Percentiles rank a stretch among this genome's conserved stretches.
Evolutionary conservation across 2,888 invertebrate genomes (phyloP).

Genomic region (Caenorhabditis japonica): DNA sequence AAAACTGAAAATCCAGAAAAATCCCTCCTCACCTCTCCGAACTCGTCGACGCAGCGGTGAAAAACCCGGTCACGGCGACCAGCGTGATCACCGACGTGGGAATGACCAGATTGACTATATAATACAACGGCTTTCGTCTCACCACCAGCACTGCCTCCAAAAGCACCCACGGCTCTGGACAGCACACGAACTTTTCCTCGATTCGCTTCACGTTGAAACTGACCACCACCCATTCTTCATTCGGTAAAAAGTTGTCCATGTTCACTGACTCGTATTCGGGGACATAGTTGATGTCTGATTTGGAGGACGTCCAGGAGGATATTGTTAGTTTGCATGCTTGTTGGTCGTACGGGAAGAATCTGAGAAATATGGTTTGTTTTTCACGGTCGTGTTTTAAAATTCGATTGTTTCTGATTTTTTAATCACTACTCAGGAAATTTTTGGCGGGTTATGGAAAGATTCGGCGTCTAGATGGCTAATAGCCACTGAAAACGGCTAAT

Average conservation of each 20-base stretch:
- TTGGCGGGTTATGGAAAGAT: too few species aligned
- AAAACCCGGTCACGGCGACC: conserved; percentile 78
- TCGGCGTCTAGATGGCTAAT: too few species aligned
- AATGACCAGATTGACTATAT: conserved; percentile 74
- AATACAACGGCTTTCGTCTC: conserved; percentile 74
- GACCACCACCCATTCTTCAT: conserved; percentile 76
- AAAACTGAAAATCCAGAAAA: too few species aligned
- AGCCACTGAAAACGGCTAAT: too few species aligned
- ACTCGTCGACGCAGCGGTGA: conserved; percentile 79
- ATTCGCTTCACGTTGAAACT: conserved; percentile 70
- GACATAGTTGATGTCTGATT: conserved; percentile 72
- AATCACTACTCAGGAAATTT: too few species aligned
- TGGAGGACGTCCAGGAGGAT: conserved; percentile 76
- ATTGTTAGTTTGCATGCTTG: conserved; percentile 74
- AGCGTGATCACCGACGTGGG: conserved; percentile 79
- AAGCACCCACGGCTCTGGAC: conserved; percentile 76
- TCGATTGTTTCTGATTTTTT: too few species aligned
- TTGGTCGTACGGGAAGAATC: conserved; percentile 76
- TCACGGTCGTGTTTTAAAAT: too few species aligned
- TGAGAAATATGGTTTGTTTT: too few species aligned
- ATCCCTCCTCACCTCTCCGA: conserved; percentile 76
- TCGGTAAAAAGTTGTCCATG: conserved; percentile 74
- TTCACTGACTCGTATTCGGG: conserved; percentile 72
- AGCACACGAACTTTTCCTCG: conserved; percentile 76
- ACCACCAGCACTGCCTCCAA: conserved; percentile 74